A percentile compares a stretch with the other conserved stretches of the same genome.
These are phyloP conservation scores for Anarrhichthys ocellatus DNA, from an alignment of 2,113 vertebrate species.

Conservation along the genomic window DNA sequence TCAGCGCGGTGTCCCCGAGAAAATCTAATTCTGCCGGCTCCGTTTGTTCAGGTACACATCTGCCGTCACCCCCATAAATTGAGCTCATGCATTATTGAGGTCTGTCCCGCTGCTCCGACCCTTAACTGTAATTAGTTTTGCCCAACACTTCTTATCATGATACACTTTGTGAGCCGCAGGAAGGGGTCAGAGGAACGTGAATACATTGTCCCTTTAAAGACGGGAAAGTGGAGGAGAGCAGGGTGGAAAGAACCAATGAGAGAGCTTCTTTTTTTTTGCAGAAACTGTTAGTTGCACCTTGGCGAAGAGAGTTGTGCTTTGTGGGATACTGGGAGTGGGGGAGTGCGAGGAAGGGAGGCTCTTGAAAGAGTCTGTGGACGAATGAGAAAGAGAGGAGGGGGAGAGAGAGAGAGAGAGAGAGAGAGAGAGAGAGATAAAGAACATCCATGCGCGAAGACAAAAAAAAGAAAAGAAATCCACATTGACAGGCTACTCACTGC, in stretches of 20 bases:
- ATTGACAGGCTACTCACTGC: constrained; percentile 15
- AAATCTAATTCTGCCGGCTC: constrained; percentile 49
- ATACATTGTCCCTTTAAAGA: constrained; percentile 64
- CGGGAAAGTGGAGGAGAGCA: constrained; percentile 49
- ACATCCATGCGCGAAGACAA: constrained; percentile 22
- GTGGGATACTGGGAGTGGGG: constrained; percentile 9
- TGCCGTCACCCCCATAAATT: constrained; percentile 52
- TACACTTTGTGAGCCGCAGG: constrained; percentile 36
- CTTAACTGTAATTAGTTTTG: constrained; percentile 75
- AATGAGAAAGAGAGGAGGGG: constrained; percentile 11
- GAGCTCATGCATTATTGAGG: constrained; percentile 79
- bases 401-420: too few species aligned
- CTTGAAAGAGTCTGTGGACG: constrained; percentile 5
- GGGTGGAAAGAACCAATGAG: constrained; percentile 60
- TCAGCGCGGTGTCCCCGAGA: constrained; percentile 17
- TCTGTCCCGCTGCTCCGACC: constrained; percentile 59
- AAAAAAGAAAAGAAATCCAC: neutral
- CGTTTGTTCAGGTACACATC: constrained; percentile 46
- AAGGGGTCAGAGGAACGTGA: neutral
- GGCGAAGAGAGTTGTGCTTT: constrained; percentile 34
- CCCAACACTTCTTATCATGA: constrained; percentile 55
- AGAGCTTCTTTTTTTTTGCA: neutral
- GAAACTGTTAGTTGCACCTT: constrained; percentile 63
- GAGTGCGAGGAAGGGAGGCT: neutral
- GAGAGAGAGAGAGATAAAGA: neutral